Conservation (phyloP, 2,888 invertebrate genomes). For the Orthosia cruda region DNA sequence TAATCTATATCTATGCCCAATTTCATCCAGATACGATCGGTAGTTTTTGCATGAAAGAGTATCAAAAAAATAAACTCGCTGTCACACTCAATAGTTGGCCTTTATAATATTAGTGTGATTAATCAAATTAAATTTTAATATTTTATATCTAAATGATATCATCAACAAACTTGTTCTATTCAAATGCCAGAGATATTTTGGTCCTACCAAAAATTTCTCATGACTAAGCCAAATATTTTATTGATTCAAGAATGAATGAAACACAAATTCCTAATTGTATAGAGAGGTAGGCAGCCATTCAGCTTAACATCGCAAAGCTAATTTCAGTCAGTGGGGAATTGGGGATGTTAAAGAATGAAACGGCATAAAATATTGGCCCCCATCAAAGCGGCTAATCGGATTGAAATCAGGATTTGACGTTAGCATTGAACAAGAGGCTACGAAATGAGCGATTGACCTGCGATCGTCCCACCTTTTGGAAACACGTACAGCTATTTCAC, state of each 20-base stretch:
- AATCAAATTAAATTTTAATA: too few relatives aligned
- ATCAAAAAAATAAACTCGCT: too few relatives aligned
- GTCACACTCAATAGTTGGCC: too few relatives aligned
- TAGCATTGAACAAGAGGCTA: constrained; percentile 48
- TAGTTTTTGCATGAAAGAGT: too few relatives aligned
- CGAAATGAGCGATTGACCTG: constrained; percentile 17
- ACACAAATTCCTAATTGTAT: constrained; percentile 7
- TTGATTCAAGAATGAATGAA: not conserved
- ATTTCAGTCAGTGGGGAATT: constrained; percentile 46
- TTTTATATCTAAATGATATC: too few relatives aligned
- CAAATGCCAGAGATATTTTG: too few relatives aligned
- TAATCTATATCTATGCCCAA: too few relatives aligned
- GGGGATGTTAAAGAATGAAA: constrained; percentile 62
- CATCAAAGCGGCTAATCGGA: constrained; percentile 74
- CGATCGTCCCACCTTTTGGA: not conserved
- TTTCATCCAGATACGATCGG: too few relatives aligned
- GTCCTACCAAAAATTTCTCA: too few relatives aligned
- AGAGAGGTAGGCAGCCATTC: constrained; percentile 8
- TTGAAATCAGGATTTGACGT: constrained; percentile 72
- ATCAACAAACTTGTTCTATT: too few relatives aligned
- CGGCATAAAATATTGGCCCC: constrained; percentile 70
- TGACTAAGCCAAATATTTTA: too few relatives aligned
- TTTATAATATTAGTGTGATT: too few relatives aligned
- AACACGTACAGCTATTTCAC: not conserved
- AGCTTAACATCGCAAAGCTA: constrained; percentile 31